phyloP scores from a whole-genome alignment of 2,113 vertebrate species.

The Gymnorhina tibicen region DNA sequence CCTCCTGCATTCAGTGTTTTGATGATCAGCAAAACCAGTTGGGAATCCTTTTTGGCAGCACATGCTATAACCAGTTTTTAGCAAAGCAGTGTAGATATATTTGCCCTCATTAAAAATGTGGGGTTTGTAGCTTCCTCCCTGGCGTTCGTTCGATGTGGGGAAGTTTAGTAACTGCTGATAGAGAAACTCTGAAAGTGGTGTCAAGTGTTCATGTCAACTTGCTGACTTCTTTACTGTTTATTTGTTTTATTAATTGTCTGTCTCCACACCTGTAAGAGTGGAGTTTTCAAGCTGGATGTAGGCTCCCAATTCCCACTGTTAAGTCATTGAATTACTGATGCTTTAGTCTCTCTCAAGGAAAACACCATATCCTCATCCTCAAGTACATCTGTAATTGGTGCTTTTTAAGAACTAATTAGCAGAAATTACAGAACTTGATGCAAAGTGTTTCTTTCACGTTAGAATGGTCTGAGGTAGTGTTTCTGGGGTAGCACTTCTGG shows the following conservation, averaged over 20 bases:
- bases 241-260: background rate
- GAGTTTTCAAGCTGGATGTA: background rate
- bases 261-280: background rate
- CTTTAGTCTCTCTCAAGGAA: background rate
- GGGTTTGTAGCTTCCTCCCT: background rate
- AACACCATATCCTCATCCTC: background rate
- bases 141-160: background rate
- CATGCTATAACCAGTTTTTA: background rate
- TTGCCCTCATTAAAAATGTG: background rate
- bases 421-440: background rate
- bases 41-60: background rate
- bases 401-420: background rate
- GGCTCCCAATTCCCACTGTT: background rate
- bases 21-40: background rate
- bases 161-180: background rate
- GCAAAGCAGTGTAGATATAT: background rate
- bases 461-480: background rate
- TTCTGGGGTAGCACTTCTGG: background rate
- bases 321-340: background rate
- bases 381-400: background rate
- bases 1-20: background rate
- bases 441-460: background rate
- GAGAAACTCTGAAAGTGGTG: background rate
- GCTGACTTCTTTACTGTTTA: background rate
- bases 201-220: background rate